Conservation (phyloP, 2,888 invertebrate species). For the Deroplatys truncata region DNA sequence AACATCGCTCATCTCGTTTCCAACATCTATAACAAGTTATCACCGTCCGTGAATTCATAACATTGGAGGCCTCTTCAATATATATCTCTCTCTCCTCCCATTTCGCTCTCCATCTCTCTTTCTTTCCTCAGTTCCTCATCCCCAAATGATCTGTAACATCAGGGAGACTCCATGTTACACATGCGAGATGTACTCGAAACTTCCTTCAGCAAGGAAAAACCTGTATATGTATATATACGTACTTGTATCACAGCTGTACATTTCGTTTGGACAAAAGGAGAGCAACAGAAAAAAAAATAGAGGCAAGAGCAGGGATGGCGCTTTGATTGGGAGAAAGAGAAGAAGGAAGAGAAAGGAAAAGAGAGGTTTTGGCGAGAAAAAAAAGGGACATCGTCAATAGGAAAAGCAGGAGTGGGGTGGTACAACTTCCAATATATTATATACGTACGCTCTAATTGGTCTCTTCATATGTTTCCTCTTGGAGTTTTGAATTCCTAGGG, state of each 20-base stretch:
- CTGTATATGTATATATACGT: background rate
- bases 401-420: background rate
- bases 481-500: background rate
- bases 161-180: background rate
- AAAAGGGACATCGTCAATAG: background rate
- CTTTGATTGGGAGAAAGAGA: background rate
- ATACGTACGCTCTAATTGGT: background rate
- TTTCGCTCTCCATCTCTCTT: background rate
- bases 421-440: background rate
- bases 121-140: background rate
- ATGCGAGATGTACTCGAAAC: background rate
- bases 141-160: constrained; percentile 7
- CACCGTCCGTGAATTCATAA: background rate
- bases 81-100: background rate
- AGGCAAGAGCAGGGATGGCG: background rate
- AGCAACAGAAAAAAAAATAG: background rate
- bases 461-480: background rate
- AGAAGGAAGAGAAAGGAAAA: background rate
- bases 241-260: background rate
- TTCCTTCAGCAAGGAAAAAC: background rate
- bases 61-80: background rate
- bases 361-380: background rate
- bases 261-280: background rate
- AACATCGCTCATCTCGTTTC: background rate
- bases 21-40: background rate